These are phyloP conservation scores for Drosophila picticornis DNA, from an alignment of 2,888 invertebrate genomes.

Conservation along the genomic window DNA sequence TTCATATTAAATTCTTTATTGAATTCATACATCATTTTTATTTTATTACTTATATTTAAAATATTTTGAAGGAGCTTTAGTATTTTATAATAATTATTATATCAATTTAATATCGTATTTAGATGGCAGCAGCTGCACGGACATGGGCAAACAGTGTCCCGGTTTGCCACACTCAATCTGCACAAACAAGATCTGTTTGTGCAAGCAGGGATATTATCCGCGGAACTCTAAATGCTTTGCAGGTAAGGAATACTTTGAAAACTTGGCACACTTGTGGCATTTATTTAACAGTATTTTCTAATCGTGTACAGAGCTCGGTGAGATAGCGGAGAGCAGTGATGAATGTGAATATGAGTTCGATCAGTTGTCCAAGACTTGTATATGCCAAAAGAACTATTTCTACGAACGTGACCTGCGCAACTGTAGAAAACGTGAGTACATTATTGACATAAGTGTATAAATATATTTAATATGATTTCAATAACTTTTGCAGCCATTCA, in stretches of 20 bases:
- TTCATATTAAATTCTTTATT: background rate
- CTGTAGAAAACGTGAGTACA: constrained; percentile 84
- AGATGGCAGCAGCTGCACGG: constrained; percentile 82
- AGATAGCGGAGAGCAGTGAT: constrained; percentile 82
- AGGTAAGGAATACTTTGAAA: constrained; percentile 57
- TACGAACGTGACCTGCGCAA: constrained; percentile 81
- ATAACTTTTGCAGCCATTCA: constrained; percentile 69
- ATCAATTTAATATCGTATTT: background rate
- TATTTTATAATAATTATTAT: background rate
- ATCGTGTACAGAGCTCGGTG: constrained; percentile 79
- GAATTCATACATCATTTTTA: background rate
- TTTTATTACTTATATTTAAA: background rate
- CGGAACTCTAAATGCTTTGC: constrained; percentile 82
- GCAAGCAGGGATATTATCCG: constrained; percentile 82
- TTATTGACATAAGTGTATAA: too few relatives aligned
- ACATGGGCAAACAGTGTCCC: constrained; percentile 78
- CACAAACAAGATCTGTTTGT: constrained; percentile 81
- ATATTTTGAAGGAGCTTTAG: too few relatives aligned
- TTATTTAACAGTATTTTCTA: background rate
- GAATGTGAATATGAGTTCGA: constrained; percentile 83
- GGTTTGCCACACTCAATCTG: constrained; percentile 83
- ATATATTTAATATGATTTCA: background rate
- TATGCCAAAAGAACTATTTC: constrained; percentile 83
- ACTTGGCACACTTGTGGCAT: background rate
- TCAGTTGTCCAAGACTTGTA: constrained; percentile 78